phyloP scores from a whole-genome alignment of 2,888 invertebrate genomes.

The Stenotaenia linearis region DNA sequence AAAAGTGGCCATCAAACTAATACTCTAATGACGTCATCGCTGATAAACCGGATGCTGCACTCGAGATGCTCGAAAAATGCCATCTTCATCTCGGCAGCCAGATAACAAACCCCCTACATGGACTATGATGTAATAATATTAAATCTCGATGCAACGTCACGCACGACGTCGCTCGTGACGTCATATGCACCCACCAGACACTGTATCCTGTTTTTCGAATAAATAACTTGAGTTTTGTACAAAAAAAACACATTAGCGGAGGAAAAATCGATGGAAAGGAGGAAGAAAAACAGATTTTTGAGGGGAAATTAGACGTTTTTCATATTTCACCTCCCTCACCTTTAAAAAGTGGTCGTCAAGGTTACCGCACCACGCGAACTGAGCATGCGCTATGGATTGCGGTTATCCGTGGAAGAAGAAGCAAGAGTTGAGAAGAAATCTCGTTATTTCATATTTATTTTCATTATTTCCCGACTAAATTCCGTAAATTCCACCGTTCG shows the following conservation, averaged over 20 bases:
- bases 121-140: neutral
- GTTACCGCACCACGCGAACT: slow-evolving; percentile 22
- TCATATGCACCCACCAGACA: too few relatives aligned
- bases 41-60: neutral
- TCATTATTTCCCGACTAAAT: neutral
- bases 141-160: neutral
- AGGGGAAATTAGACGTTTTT: neutral
- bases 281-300: too few relatives aligned
- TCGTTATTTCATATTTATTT: neutral
- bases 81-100: neutral
- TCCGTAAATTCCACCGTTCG: neutral
- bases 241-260: too few relatives aligned
- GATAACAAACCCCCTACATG: neutral
- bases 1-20: neutral
- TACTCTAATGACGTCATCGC: neutral
- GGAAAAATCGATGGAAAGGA: too few relatives aligned
- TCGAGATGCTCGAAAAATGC: neutral
- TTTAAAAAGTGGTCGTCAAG: slow-evolving; percentile 5
- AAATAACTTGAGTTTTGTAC: neutral
- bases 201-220: too few relatives aligned
- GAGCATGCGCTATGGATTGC: slow-evolving; percentile 21
- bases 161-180: neutral
- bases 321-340: neutral
- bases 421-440: neutral
- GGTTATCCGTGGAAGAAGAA: slow-evolving; percentile 17